Evolutionary conservation across 1,140 invertebrate species (phyloP).

Genomic region (Xylocopa sonorina): DNA sequence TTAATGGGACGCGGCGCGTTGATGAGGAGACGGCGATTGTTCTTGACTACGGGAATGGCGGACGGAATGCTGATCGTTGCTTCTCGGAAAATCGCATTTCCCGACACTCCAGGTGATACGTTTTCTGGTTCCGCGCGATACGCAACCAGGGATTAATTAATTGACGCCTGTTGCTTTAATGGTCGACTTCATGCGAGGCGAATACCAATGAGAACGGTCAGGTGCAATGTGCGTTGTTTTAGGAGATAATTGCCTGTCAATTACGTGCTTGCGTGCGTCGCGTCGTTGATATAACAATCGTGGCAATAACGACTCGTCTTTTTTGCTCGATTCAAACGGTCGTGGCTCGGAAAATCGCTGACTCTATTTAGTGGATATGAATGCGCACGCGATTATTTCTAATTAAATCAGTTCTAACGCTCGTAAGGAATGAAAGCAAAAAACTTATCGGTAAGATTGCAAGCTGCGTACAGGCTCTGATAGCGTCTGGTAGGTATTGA

Average conservation of each 20-base stretch:
- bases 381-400: no score
- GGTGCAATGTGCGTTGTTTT: not conserved
- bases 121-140: not conserved
- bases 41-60: not conserved
- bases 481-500: no score
- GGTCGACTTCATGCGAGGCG: not conserved
- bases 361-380: no score
- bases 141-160: not conserved
- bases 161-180: not conserved
- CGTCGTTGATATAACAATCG: not conserved
- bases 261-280: conserved; percentile 1
- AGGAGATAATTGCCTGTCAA: not conserved
- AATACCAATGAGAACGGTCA: no score
- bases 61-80: not conserved
- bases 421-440: no score
- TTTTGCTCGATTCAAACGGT: no score
- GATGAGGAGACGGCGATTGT: not conserved
- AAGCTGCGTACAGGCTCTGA: no score
- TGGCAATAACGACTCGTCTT: not conserved
- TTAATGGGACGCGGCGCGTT: conserved; percentile 8
- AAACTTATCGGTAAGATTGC: no score
- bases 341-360: no score
- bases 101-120: not conserved
- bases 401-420: no score
- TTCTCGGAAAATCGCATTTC: conserved; percentile 19